Conservation (phyloP, 2,113 vertebrate species). For the Lampris megalopsis region DNA sequence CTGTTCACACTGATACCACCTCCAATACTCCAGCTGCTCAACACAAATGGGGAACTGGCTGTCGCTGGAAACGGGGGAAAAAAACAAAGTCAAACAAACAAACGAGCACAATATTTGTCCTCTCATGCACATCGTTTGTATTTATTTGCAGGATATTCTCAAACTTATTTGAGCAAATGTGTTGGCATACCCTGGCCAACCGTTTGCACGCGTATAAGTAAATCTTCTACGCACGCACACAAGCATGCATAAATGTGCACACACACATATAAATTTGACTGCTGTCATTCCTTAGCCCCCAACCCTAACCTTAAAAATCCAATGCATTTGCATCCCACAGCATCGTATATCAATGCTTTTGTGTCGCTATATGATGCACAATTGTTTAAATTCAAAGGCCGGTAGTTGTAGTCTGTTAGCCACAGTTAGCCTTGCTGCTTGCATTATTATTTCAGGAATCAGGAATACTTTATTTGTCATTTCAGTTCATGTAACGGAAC, state of each 20-base stretch:
- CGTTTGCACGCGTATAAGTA: neutral
- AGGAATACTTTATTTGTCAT: too few relatives aligned
- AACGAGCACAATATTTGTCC: neutral
- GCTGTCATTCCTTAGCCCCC: too few relatives aligned
- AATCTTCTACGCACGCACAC: neutral
- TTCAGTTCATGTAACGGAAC: too few relatives aligned
- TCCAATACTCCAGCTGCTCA: conserved; percentile 15
- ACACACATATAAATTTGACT: neutral
- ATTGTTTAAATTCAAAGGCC: too few relatives aligned
- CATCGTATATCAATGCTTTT: too few relatives aligned
- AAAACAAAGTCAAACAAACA: conserved; percentile 60
- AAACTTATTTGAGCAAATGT: neutral
- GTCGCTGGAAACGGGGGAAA: conserved; percentile 55
- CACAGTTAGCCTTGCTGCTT: too few relatives aligned
- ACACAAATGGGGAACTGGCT: conserved; percentile 28
- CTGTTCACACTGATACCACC: conserved; percentile 67
- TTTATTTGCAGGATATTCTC: neutral
- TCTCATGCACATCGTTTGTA: conserved; percentile 13
- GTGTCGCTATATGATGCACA: too few relatives aligned
- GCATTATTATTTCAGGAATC: too few relatives aligned
- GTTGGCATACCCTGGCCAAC: too few relatives aligned
- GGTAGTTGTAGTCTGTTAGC: too few relatives aligned
- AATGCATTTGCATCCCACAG: too few relatives aligned
- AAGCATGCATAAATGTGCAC: neutral
- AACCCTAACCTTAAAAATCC: too few relatives aligned